Conservation (phyloP, 2,113 vertebrate genomes). For the Quiscalus mexicanus region DNA sequence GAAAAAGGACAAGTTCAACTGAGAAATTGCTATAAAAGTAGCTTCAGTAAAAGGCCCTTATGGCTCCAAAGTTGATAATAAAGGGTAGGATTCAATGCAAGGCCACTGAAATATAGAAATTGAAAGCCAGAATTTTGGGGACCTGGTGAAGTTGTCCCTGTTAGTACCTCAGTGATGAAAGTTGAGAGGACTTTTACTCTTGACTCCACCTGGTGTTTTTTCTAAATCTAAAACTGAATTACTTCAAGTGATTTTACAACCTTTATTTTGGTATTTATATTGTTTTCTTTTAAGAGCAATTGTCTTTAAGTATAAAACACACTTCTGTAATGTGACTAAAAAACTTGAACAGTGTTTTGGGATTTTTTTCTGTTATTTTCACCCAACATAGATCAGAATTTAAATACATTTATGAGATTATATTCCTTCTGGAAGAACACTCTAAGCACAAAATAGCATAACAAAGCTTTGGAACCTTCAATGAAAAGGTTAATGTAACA, state of each 20-base stretch:
- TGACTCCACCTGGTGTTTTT: background rate
- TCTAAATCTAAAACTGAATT: background rate
- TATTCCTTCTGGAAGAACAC: background rate
- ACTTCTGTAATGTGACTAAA: background rate
- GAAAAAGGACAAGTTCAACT: accelerated
- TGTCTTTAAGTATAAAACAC: background rate
- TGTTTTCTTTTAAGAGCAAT: background rate
- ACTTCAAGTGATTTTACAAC: background rate
- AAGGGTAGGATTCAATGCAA: background rate
- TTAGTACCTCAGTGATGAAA: background rate
- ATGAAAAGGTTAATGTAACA: background rate
- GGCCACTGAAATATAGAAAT: background rate
- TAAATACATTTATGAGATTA: background rate
- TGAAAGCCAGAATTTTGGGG: background rate
- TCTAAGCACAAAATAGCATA: background rate
- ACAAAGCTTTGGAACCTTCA: background rate
- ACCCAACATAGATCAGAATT: background rate
- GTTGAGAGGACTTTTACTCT: background rate
- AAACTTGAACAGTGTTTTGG: background rate
- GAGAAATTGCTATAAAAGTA: background rate
- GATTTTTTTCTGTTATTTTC: background rate
- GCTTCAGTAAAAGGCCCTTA: background rate
- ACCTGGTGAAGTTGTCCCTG: background rate
- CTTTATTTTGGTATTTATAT: background rate
- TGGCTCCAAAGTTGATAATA: background rate